These are phyloP conservation scores for Palythoa grandis DNA, from an alignment of 92 coral and sea anemone species.

Conservation along the genomic window DNA sequence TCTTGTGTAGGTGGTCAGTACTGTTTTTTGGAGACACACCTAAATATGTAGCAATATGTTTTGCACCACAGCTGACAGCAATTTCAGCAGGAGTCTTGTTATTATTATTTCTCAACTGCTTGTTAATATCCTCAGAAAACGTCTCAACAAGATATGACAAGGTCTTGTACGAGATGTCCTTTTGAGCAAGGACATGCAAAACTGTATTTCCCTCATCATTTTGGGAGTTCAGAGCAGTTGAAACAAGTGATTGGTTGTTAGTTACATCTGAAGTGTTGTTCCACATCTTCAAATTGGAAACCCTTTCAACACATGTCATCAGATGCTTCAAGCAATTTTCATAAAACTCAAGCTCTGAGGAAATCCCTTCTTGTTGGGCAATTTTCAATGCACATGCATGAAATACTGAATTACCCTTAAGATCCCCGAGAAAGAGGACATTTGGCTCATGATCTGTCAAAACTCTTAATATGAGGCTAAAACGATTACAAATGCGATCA, in stretches of 20 bases:
- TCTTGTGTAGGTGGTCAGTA: slow-evolving; percentile 18
- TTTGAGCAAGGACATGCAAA: slow-evolving; percentile 36
- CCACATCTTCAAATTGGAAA: neutral
- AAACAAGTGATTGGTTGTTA: slow-evolving; percentile 11
- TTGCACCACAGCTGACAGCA: slow-evolving; percentile 33
- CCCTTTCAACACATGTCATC: slow-evolving; percentile 11
- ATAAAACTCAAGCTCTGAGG: slow-evolving; percentile 40
- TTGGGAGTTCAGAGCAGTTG: slow-evolving; percentile 40
- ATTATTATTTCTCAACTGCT: slow-evolving; percentile 8
- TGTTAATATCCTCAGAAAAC: slow-evolving; percentile 33
- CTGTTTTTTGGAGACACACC: neutral
- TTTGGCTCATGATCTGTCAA: slow-evolving; percentile 38
- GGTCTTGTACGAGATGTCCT: slow-evolving; percentile 13
- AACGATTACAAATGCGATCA: slow-evolving; percentile 28
- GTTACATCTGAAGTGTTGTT: slow-evolving; percentile 3
- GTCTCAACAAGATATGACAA: neutral
- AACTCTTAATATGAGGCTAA: slow-evolving; percentile 3
- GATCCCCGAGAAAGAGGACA: slow-evolving; percentile 33
- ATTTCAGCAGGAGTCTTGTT: slow-evolving; percentile 25
- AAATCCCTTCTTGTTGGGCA: slow-evolving; percentile 18
- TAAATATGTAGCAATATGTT: slow-evolving; percentile 8
- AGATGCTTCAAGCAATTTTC: slow-evolving; percentile 29
- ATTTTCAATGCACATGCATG: slow-evolving; percentile 34
- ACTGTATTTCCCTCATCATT: slow-evolving; percentile 34
- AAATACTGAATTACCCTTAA: slow-evolving; percentile 28